These are phyloP conservation scores for Sinocyclocheilus rhinocerous DNA, from an alignment of 2,113 vertebrate genomes.

Conservation along the genomic window DNA sequence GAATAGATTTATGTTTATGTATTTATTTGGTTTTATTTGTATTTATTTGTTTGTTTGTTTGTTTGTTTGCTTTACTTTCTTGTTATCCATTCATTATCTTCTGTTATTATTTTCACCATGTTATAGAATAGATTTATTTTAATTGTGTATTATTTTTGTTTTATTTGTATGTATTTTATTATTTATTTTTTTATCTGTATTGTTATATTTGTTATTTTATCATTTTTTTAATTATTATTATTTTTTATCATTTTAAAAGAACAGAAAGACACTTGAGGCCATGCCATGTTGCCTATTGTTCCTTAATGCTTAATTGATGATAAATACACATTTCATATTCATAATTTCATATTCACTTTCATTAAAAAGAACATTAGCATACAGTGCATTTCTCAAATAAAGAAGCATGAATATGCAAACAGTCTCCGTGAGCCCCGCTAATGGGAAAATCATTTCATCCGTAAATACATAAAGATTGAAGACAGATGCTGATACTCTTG, in stretches of 20 bases:
- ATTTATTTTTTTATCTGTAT: no score
- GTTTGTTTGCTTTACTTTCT: not conserved
- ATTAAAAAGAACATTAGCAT: not conserved
- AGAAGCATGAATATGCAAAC: not conserved
- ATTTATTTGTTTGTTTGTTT: not conserved
- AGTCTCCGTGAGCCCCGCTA: not conserved
- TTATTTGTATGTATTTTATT: no score
- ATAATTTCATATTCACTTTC: not conserved
- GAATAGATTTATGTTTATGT: no score
- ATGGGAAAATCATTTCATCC: slow-evolving; percentile 31
- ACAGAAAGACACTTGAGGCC: not conserved
- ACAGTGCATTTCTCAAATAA: not conserved
- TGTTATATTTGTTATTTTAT: no score
- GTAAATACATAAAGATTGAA: slow-evolving; percentile 5
- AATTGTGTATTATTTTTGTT: no score
- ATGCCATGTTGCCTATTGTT: not conserved
- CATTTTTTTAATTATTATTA: not conserved
- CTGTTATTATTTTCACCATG: no score
- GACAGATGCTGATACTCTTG: slow-evolving; percentile 6
- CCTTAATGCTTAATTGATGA: not conserved
- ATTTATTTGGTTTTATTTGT: not conserved
- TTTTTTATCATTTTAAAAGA: not conserved
- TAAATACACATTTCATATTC: not conserved
- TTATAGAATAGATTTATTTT: no score
- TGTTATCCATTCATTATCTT: no score